Conservation (phyloP, 2,888 invertebrate species). For the Calameuta pallipes region DNA sequence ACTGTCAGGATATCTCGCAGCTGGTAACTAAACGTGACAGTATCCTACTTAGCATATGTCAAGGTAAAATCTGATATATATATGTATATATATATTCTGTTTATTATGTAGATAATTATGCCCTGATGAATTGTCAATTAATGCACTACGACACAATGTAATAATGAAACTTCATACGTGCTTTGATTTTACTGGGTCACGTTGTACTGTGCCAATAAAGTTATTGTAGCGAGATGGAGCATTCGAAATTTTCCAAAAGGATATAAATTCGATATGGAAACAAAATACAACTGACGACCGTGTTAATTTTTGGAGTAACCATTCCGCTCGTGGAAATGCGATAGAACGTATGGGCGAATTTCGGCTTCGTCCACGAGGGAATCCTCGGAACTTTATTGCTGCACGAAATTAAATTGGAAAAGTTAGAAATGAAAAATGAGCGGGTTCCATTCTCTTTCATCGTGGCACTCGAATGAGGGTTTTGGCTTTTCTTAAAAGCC, state of each 20-base stretch:
- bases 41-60: not conserved
- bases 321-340: not conserved
- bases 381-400: slow-evolving; percentile 39
- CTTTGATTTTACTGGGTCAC: not conserved
- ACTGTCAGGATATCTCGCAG: slow-evolving; percentile 7
- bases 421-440: slow-evolving; percentile 52
- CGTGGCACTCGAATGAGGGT: slow-evolving; percentile 24
- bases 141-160: not conserved
- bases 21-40: slow-evolving; percentile 5
- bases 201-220: not conserved
- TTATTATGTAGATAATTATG: not conserved
- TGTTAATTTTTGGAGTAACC: not conserved
- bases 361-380: not conserved
- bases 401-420: slow-evolving; percentile 46
- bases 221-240: not conserved
- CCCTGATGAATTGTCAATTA: not conserved
- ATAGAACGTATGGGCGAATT: not conserved
- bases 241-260: not conserved
- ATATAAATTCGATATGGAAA: no score
- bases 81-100: not conserved
- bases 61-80: not conserved
- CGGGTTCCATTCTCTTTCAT: slow-evolving; percentile 24
- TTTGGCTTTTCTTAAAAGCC: slow-evolving; percentile 45
- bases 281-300: not conserved
- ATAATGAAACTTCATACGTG: not conserved